Conservation (phyloP, 2,797 vertebrate genomes). For the Acrossocheilus fasciatus region DNA sequence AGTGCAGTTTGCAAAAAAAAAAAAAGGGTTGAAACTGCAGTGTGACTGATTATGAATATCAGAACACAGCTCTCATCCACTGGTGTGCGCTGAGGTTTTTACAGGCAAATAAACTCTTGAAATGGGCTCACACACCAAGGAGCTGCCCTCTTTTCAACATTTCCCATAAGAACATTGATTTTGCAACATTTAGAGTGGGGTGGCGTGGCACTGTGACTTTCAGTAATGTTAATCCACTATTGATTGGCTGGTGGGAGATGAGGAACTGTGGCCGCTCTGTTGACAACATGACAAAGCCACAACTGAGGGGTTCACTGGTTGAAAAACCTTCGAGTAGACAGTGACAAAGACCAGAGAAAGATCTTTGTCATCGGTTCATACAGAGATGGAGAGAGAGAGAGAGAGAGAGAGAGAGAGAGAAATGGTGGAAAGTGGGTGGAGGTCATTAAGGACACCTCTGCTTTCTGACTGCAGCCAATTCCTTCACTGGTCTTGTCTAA, state of each 20-base stretch:
- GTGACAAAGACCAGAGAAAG: slow-evolving; percentile 50
- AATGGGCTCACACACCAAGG: slow-evolving; percentile 16
- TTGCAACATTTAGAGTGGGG: slow-evolving; percentile 51
- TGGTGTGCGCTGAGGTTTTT: not conserved
- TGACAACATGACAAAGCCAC: slow-evolving; percentile 53
- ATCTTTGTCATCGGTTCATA: slow-evolving; percentile 48
- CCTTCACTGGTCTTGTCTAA: slow-evolving; percentile 38
- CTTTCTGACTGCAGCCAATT: slow-evolving; percentile 42
- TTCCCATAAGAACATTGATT: slow-evolving; percentile 56
- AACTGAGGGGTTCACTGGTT: slow-evolving; percentile 28
- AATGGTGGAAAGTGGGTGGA: slow-evolving; percentile 7
- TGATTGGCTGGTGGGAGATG: slow-evolving; percentile 59
- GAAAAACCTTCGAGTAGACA: slow-evolving; percentile 49
- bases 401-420: slow-evolving; percentile 4
- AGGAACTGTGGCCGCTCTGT: slow-evolving; percentile 36
- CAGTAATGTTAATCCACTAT: slow-evolving; percentile 62
- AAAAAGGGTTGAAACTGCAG: not conserved
- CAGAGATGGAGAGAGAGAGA: slow-evolving; percentile 14
- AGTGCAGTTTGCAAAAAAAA: slow-evolving; percentile 8
- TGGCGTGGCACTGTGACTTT: slow-evolving; percentile 47
- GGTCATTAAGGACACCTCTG: slow-evolving; percentile 30
- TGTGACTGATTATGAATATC: slow-evolving; percentile 22
- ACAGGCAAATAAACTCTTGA: slow-evolving; percentile 32
- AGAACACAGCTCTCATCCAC: not conserved
- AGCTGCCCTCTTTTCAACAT: slow-evolving; percentile 38